phyloP scores from a whole-genome alignment of 2,797 vertebrate genomes.

The Hypotaenidia okinawae region DNA sequence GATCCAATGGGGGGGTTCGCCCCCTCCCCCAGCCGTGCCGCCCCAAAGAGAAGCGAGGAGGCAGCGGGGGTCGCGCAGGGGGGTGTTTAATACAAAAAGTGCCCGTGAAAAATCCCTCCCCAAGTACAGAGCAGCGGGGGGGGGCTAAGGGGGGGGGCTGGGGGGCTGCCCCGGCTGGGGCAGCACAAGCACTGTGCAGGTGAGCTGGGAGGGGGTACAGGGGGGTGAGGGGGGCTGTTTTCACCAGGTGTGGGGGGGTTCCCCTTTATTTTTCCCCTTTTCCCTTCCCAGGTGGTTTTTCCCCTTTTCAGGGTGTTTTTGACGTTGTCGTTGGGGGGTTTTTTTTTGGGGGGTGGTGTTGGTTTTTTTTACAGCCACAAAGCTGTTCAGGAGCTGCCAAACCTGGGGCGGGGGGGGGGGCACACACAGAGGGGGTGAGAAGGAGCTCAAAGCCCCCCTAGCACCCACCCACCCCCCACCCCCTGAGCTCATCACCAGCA shows the following conservation, averaged over 20 bases:
- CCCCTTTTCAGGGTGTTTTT: not conserved
- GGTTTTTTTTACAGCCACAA: slow-evolving; percentile 24
- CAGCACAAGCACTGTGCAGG: not conserved
- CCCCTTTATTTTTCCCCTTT: too few relatives aligned
- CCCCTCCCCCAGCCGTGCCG: not conserved
- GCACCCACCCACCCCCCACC: slow-evolving; percentile 11
- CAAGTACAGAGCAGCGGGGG: not conserved
- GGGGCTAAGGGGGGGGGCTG: not conserved
- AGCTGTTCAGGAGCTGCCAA: not conserved
- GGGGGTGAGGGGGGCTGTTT: not conserved
- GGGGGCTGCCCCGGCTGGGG: not conserved
- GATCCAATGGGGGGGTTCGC: not conserved
- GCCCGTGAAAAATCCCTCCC: slow-evolving; percentile 44
- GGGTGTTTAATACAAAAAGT: slow-evolving; percentile 30
- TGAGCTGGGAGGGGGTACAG: not conserved
- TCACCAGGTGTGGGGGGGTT: not conserved
- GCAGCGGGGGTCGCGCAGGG: not conserved
- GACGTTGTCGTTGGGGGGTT: not conserved
- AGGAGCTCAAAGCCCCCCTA: slow-evolving; percentile 50
- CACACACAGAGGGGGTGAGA: not conserved
- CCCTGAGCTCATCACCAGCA: not conserved
- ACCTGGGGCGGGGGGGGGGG: too few relatives aligned
- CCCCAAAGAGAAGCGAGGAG: not conserved
- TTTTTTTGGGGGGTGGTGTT: not conserved
- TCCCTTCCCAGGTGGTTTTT: too few relatives aligned